Percentiles rank a stretch among this genome's conserved stretches.
These are phyloP conservation scores for Uromys caudimaculatus DNA, from an alignment of 2,797 vertebrate species.

Conservation along the genomic window DNA sequence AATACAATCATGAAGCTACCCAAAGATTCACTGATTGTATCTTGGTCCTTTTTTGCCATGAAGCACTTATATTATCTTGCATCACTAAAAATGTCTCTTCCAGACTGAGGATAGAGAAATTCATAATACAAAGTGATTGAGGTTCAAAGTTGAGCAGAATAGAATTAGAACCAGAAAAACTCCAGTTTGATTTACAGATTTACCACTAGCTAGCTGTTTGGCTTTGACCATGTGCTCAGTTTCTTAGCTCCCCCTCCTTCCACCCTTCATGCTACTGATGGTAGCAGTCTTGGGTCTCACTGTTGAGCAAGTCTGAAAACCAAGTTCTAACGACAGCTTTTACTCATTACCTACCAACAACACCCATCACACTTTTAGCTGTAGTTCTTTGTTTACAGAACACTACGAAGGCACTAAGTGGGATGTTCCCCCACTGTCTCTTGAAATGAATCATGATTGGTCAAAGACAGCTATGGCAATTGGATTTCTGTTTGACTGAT, in stretches of 20 bases:
- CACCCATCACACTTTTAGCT: background rate
- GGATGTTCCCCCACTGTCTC: no score
- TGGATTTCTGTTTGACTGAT: background rate
- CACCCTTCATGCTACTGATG: background rate
- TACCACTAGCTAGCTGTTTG: background rate
- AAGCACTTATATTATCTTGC: background rate
- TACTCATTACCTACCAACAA: no score
- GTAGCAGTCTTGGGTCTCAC: background rate
- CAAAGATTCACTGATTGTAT: background rate
- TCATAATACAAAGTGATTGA: background rate
- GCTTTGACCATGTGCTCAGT: background rate
- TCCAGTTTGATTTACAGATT: background rate
- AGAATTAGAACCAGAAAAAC: background rate
- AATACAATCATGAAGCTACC: background rate
- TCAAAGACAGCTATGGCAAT: background rate
- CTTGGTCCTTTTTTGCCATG: background rate
- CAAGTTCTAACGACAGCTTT: background rate
- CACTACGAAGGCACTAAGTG: background rate
- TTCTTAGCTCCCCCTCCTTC: no score
- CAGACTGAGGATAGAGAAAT: background rate
- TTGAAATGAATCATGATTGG: background rate
- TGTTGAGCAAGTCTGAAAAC: background rate
- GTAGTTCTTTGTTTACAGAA: background rate
- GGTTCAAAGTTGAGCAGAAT: background rate
- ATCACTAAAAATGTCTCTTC: background rate